A percentile compares a stretch with the other conserved stretches of the same genome.
Evolutionary conservation across 2,888 invertebrate species (phyloP).

Genomic region (Eristalis intricaria): DNA sequence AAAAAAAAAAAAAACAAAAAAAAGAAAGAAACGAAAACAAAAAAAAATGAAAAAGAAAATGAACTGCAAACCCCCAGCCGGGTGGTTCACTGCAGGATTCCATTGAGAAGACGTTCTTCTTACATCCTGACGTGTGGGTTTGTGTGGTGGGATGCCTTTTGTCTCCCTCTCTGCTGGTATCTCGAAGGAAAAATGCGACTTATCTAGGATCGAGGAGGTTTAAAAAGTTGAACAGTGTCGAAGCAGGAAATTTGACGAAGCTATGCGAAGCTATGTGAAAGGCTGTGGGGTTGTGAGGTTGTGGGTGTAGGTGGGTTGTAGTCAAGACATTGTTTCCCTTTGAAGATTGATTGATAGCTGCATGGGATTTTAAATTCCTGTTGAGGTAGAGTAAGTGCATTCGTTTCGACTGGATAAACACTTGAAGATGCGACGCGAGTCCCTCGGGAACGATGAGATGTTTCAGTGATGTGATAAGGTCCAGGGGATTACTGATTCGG

Average conservation of each 20-base stretch:
- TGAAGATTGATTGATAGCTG: slow-evolving; percentile 71
- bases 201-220: slow-evolving; percentile 67
- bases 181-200: slow-evolving; percentile 45
- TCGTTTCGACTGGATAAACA: not conserved
- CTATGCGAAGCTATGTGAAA: slow-evolving; percentile 24
- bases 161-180: slow-evolving; percentile 23
- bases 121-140: slow-evolving; percentile 23
- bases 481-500: not conserved
- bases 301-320: not conserved
- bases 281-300: not conserved
- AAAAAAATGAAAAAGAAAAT: slow-evolving; percentile 31
- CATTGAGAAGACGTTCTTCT: slow-evolving; percentile 49
- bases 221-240: slow-evolving; percentile 66
- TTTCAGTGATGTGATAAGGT: not conserved
- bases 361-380: slow-evolving; percentile 53
- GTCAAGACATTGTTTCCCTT: slow-evolving; percentile 38
- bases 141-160: slow-evolving; percentile 51
- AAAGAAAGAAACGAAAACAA: slow-evolving; percentile 24
- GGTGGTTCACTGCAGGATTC: slow-evolving; percentile 61
- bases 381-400: slow-evolving; percentile 35
- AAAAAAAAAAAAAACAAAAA: slow-evolving; percentile 20
- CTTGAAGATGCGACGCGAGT: not conserved
- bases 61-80: slow-evolving; percentile 58
- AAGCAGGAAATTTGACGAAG: slow-evolving; percentile 62
- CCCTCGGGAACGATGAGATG: not conserved